Evolutionary conservation across 2,888 invertebrate species (phyloP).

Genomic region (Tricholauxania praeusta): DNA sequence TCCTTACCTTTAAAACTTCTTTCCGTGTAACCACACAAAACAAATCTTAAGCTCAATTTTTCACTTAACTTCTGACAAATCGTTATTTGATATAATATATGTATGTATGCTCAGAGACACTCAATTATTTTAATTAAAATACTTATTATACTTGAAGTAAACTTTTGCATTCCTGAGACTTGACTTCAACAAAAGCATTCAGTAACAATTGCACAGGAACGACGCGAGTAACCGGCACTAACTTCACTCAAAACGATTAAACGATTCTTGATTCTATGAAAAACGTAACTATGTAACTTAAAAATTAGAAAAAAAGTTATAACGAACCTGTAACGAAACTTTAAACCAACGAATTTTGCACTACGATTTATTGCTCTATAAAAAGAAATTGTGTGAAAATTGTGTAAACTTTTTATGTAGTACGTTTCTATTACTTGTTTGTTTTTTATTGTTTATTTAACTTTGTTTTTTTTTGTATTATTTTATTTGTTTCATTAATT

Average conservation of each 20-base stretch:
- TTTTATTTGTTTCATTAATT: neutral
- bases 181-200: neutral
- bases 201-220: conserved; percentile 13
- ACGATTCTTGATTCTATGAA: neutral
- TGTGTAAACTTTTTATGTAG: too few relatives aligned
- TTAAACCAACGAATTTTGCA: neutral
- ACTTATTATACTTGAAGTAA: neutral
- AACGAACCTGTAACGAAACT: conserved; percentile 1
- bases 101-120: neutral
- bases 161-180: neutral
- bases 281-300: too few relatives aligned
- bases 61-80: neutral
- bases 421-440: neutral
- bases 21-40: neutral
- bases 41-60: neutral
- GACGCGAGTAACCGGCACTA: neutral
- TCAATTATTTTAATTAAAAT: conserved; percentile 17
- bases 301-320: too few relatives aligned
- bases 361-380: neutral
- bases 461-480: neutral
- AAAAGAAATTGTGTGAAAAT: neutral
- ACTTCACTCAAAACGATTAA: too few relatives aligned
- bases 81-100: neutral
- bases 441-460: neutral
- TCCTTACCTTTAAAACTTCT: neutral